Evolutionary conservation across 2,888 invertebrate genomes (phyloP).

Genomic region (Periphyllus acericola): DNA sequence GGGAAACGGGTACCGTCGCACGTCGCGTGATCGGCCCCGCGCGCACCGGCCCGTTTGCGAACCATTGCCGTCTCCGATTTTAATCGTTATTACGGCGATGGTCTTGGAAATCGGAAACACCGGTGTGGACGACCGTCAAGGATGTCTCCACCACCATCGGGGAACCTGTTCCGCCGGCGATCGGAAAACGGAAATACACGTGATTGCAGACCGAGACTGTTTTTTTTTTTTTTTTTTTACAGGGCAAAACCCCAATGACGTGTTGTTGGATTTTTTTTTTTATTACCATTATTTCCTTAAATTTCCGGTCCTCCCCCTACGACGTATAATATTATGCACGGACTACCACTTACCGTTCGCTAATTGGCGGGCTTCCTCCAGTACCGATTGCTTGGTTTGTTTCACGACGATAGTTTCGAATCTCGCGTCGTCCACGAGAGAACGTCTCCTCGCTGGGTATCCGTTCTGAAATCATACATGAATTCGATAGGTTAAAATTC

Average conservation of each 20-base stretch:
- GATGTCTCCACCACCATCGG: not conserved
- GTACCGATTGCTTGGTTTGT: constrained; percentile 91
- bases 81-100: constrained; percentile 37
- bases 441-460: constrained; percentile 93
- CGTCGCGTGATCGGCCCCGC: not conserved
- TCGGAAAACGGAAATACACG: constrained; percentile 53
- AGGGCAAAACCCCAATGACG: not conserved
- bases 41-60: not conserved
- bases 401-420: constrained; percentile 96
- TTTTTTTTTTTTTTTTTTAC: not conserved
- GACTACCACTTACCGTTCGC: constrained; percentile 79
- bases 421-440: constrained; percentile 96
- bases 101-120: constrained; percentile 45
- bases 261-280: not conserved
- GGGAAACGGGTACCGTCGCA: constrained; percentile 9
- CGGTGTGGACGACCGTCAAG: constrained; percentile 39
- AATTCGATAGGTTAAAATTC: not conserved
- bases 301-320: not conserved
- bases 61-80: not conserved
- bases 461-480: constrained; percentile 82
- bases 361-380: constrained; percentile 89
- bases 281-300: not conserved
- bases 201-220: not conserved
- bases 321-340: not conserved
- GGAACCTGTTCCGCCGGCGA: not conserved